phyloP scores from a whole-genome alignment of 2,797 vertebrate genomes.

The Lagocephalus sceleratus region DNA sequence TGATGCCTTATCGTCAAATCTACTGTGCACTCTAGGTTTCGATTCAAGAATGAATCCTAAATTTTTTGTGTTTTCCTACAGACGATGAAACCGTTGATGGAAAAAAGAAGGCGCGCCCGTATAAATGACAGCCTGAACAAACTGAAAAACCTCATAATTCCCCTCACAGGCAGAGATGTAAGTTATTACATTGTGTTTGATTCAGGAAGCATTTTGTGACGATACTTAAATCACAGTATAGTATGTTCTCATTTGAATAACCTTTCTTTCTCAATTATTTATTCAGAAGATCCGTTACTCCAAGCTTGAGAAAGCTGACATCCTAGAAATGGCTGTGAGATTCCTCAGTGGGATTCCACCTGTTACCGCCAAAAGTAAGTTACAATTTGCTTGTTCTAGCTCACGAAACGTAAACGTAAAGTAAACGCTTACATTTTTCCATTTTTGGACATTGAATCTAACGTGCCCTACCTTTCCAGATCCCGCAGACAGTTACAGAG shows the following conservation, averaged over 20 bases:
- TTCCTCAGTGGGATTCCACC: slow-evolving; percentile 80
- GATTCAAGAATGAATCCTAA: slow-evolving; percentile 22
- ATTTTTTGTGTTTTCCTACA: slow-evolving; percentile 44
- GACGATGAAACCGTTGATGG: slow-evolving; percentile 83
- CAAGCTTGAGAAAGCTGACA: slow-evolving; percentile 88
- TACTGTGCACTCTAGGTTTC: no score
- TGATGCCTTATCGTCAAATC: background rate
- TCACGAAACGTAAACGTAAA: no score
- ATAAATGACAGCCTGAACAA: slow-evolving; percentile 85
- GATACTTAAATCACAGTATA: accelerated
- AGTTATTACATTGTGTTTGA: slow-evolving; percentile 37
- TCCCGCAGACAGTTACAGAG: slow-evolving; percentile 71
- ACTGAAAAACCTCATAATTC: slow-evolving; percentile 83
- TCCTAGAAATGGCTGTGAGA: slow-evolving; percentile 87
- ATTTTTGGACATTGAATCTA: background rate
- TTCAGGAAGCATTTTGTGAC: background rate
- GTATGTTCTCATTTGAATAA: slow-evolving; percentile 11
- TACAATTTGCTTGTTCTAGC: background rate
- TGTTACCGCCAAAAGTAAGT: slow-evolving; percentile 69
- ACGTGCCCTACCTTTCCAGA: slow-evolving; percentile 20
- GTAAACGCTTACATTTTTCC: background rate
- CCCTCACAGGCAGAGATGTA: slow-evolving; percentile 83
- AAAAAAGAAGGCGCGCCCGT: slow-evolving; percentile 84
- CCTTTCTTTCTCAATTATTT: slow-evolving; percentile 1
- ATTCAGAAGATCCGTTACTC: slow-evolving; percentile 78